Conservation (phyloP, 2,888 invertebrate species). For the Parasteatoda lunata region DNA sequence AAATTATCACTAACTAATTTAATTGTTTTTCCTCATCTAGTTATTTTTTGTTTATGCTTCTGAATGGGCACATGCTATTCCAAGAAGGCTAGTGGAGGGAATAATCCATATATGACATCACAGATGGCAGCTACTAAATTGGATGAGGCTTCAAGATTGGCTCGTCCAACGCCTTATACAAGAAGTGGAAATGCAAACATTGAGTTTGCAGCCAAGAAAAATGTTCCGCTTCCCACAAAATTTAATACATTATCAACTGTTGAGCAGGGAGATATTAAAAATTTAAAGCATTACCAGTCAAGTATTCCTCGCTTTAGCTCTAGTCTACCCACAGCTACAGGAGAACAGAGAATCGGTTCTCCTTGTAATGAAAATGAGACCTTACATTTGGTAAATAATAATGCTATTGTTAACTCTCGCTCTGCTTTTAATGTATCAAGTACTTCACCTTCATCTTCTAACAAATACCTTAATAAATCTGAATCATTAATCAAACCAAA, state of each 20-base stretch:
- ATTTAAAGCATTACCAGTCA: constrained; percentile 58
- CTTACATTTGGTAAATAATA: constrained; percentile 65
- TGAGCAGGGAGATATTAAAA: constrained; percentile 50
- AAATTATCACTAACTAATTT: not conserved
- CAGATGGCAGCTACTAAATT: constrained; percentile 67
- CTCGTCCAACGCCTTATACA: constrained; percentile 66
- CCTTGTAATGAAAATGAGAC: constrained; percentile 56
- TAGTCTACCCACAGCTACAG: constrained; percentile 46
- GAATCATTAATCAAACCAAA: constrained; percentile 52
- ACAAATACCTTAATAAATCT: constrained; percentile 24
- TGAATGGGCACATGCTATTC: constrained; percentile 69
- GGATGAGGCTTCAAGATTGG: constrained; percentile 58
- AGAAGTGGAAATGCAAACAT: constrained; percentile 57
- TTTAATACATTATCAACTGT: constrained; percentile 24
- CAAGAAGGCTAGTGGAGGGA: constrained; percentile 66
- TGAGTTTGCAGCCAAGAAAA: constrained; percentile 46
- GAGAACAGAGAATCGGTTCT: constrained; percentile 37
- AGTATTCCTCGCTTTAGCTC: constrained; percentile 65
- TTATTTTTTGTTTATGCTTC: constrained; percentile 35
- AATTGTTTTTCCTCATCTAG: constrained; percentile 24
- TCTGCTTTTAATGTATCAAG: constrained; percentile 50
- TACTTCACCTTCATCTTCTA: constrained; percentile 19
- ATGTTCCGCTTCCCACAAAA: constrained; percentile 47
- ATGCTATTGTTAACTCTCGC: constrained; percentile 51
- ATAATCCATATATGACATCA: constrained; percentile 58